phyloP scores from a whole-genome alignment of 2,113 vertebrate species.

The Eublepharis macularius region DNA sequence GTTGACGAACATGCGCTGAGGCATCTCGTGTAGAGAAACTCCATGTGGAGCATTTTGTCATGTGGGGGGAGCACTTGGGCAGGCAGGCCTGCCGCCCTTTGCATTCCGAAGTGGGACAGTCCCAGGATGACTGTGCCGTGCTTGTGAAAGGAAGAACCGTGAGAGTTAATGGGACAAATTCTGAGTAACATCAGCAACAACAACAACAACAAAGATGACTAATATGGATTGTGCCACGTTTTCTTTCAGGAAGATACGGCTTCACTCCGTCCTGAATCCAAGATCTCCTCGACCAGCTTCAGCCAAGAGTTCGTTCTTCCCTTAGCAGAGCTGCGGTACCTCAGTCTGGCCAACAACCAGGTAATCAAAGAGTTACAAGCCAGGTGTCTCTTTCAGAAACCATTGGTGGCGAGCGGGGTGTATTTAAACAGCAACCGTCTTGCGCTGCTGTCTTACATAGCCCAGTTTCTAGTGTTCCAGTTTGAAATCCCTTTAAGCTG shows the following conservation, averaged over 20 bases:
- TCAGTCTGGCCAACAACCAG: slow-evolving; percentile 86
- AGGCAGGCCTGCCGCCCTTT: not conserved
- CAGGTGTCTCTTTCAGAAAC: not conserved
- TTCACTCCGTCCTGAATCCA: slow-evolving; percentile 22
- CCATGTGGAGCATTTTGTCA: no score
- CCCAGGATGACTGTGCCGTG: not conserved
- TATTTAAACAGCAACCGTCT: no score
- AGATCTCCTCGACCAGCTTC: slow-evolving; percentile 47
- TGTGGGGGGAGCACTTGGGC: not conserved
- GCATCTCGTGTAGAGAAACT: no score
- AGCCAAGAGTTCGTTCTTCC: slow-evolving; percentile 63
- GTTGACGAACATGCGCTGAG: no score
- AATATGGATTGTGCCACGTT: not conserved
- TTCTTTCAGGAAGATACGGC: slow-evolving; percentile 18
- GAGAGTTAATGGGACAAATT: not conserved
- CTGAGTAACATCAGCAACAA: not conserved
- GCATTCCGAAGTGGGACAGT: no score
- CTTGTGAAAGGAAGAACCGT: no score
- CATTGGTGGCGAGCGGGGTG: no score
- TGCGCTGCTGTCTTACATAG: no score
- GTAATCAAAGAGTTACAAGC: slow-evolving; percentile 61
- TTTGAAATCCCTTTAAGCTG: no score
- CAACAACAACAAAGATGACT: not conserved
- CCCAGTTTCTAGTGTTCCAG: no score
- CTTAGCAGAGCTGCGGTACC: slow-evolving; percentile 79